A percentile compares a stretch with the other conserved stretches of the same genome.
Evolutionary conservation across 2,888 invertebrate species (phyloP).

Genomic region (Hylaea fasciaria): DNA sequence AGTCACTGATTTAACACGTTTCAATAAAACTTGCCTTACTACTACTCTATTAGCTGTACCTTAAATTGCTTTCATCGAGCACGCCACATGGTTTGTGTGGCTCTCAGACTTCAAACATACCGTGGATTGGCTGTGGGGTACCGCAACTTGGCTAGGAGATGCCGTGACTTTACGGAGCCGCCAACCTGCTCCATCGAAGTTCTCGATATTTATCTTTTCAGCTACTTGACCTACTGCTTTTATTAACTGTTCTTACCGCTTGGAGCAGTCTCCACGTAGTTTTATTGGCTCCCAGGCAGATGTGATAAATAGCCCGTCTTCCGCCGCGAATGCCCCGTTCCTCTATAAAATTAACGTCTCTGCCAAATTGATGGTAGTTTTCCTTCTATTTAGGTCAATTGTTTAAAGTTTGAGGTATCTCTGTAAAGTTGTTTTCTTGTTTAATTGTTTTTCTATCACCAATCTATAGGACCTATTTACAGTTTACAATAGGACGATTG

Average conservation of each 20-base stretch:
- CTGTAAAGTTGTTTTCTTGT: not conserved
- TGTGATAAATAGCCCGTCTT: conserved; percentile 42
- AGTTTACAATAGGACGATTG: not conserved
- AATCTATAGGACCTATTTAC: not conserved
- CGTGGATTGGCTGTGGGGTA: too few species aligned
- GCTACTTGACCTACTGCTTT: conserved; percentile 9
- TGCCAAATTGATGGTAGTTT: conserved; percentile 27
- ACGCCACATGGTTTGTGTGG: too few species aligned
- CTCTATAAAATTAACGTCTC: conserved; percentile 40
- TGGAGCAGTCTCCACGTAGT: conserved; percentile 33
- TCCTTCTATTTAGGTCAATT: conserved; percentile 18
- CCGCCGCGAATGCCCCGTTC: conserved; percentile 32
- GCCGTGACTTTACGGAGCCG: too few species aligned
- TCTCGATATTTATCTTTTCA: too few species aligned
- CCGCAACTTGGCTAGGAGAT: too few species aligned
- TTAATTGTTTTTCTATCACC: not conserved
- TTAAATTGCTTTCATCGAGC: too few species aligned
- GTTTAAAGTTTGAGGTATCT: conserved; percentile 19
- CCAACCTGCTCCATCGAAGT: too few species aligned
- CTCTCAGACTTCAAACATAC: too few species aligned
- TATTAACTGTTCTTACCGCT: conserved; percentile 19
- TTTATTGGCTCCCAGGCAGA: conserved; percentile 42
- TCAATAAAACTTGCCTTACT: too few species aligned
- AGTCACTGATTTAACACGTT: too few species aligned
- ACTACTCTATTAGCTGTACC: too few species aligned